Conservation (phyloP, 2,113 vertebrate genomes). For the Gnathonemus longibarbis region DNA sequence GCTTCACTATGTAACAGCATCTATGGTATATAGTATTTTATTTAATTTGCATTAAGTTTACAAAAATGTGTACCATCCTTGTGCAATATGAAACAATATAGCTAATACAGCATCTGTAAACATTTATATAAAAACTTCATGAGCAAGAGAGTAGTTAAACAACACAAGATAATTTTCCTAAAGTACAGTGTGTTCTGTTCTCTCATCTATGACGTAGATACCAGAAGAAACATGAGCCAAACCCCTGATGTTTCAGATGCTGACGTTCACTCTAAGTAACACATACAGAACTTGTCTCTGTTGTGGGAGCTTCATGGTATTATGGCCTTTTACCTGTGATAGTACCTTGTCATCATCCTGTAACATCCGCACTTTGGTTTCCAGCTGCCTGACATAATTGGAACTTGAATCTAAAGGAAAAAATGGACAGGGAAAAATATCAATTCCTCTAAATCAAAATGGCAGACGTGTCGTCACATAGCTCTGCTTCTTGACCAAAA, state of each 20-base stretch:
- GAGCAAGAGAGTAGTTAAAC: neutral
- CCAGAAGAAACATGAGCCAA: neutral
- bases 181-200: neutral
- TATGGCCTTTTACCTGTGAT: slow-evolving; percentile 69
- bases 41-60: neutral
- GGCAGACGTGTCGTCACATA: neutral
- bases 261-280: neutral
- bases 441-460: neutral
- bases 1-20: neutral
- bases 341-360: slow-evolving; percentile 85
- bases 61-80: neutral
- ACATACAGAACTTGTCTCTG: neutral
- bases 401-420: slow-evolving; percentile 74
- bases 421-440: slow-evolving; percentile 10
- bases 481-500: neutral
- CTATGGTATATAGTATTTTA: neutral
- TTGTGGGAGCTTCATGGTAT: neutral
- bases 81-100: neutral
- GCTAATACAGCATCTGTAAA: neutral
- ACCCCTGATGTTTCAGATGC: neutral
- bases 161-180: neutral
- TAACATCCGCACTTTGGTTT: slow-evolving; percentile 85
- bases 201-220: neutral
- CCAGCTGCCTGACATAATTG: slow-evolving; percentile 86
- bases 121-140: neutral